Evolutionary conservation across 2,888 invertebrate species (phyloP).

Genomic region (Achlya flavicornis): DNA sequence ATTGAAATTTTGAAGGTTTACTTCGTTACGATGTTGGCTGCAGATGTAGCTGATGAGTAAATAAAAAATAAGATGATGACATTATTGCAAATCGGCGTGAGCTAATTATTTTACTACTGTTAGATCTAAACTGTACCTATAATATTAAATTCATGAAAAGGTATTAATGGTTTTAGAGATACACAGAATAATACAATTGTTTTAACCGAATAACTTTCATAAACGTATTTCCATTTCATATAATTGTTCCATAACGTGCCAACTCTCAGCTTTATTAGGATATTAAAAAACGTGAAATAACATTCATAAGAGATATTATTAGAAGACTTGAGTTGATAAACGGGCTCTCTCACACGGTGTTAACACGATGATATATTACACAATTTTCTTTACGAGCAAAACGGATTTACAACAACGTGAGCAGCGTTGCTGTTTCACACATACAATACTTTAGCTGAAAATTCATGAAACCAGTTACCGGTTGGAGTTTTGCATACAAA

Average conservation of each 20-base stretch:
- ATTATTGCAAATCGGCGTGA: not conserved
- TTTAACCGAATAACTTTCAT: constrained; percentile 20
- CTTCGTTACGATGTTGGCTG: constrained; percentile 10
- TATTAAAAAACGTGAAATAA: constrained; percentile 39
- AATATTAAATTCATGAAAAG: not conserved
- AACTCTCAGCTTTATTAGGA: constrained; percentile 26
- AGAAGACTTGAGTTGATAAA: constrained; percentile 73
- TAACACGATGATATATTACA: constrained; percentile 76
- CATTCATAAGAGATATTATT: constrained; percentile 59
- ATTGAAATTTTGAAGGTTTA: constrained; percentile 32
- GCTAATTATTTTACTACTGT: not conserved
- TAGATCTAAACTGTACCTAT: no score
- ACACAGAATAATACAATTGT: not conserved
- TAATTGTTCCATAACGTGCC: constrained; percentile 28
- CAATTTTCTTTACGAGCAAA: constrained; percentile 77
- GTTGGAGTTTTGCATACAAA: constrained; percentile 24
- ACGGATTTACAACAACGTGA: constrained; percentile 66
- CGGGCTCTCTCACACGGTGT: constrained; percentile 66
- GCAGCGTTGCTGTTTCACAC: constrained; percentile 51
- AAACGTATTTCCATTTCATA: constrained; percentile 15
- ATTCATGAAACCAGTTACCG: constrained; percentile 30
- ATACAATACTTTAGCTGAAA: constrained; percentile 36
- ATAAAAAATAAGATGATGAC: constrained; percentile 1
- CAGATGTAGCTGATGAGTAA: constrained; percentile 2
- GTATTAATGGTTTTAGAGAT: not conserved